A percentile compares a stretch with the other conserved stretches of the same genome.
phyloP scores from a whole-genome alignment of 2,888 invertebrate genomes.

The Pachydiplax longipennis region DNA sequence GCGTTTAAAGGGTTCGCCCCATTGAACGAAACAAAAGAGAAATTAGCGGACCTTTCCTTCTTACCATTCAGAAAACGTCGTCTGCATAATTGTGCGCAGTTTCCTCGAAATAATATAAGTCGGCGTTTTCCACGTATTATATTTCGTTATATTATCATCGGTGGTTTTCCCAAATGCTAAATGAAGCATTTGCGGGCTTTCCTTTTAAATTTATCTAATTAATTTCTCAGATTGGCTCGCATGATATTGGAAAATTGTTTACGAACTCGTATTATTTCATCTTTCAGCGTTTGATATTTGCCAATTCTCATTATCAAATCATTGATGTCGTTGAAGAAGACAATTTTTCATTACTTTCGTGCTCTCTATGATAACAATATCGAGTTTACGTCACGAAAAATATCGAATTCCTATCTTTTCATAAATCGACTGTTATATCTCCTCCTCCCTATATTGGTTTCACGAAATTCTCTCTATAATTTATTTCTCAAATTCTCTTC shows the following conservation, averaged over 20 bases:
- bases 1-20: neutral
- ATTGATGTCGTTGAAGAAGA: too few species aligned
- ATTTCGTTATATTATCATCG: too few species aligned
- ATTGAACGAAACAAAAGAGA: neutral
- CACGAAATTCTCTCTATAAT: neutral
- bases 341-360: too few species aligned
- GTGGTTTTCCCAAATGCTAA: too few species aligned
- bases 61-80: neutral
- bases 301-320: too few species aligned
- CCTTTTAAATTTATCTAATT: too few species aligned
- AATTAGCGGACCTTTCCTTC: conserved; percentile 24
- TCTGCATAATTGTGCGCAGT: neutral
- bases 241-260: too few species aligned
- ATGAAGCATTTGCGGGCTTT: too few species aligned
- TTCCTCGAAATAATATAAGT: neutral
- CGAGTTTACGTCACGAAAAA: neutral
- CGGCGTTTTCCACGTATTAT: neutral
- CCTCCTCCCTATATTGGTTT: neutral
- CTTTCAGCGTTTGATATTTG: too few species aligned
- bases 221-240: too few species aligned
- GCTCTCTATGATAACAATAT: neutral
- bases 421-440: neutral
- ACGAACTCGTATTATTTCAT: too few species aligned
- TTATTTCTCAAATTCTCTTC: too few species aligned
- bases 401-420: neutral